A percentile compares a stretch with the other conserved stretches of the same genome.
Conservation (phyloP, 2,797 vertebrate genomes). For the Hapalemur alaotrensis region DNA sequence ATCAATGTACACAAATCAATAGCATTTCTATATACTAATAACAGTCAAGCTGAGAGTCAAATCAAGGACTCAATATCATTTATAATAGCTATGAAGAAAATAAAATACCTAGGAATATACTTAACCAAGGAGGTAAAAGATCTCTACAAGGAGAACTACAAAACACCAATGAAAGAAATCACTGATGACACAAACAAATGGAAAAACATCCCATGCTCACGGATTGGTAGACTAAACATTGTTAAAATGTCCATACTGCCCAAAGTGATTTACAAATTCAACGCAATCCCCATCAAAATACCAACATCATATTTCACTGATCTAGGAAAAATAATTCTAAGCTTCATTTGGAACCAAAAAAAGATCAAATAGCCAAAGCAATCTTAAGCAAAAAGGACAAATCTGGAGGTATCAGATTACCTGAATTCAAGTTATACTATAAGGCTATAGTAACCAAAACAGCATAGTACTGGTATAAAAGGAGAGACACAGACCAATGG, state of each 20-base stretch:
- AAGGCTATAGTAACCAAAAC: not conserved
- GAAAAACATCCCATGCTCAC: not conserved
- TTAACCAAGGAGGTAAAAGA: not conserved
- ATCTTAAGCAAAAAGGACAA: not conserved
- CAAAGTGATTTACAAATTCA: not conserved
- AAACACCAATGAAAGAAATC: not conserved
- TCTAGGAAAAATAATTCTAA: not conserved
- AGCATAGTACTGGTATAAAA: not conserved
- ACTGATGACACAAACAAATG: not conserved
- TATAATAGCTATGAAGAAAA: not conserved
- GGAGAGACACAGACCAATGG: not conserved
- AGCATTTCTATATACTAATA: not conserved
- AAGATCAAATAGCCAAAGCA: not conserved
- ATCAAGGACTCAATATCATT: not conserved
- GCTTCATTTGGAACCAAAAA: not conserved
- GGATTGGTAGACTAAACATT: not conserved
- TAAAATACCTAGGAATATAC: not conserved
- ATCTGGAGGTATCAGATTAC: not conserved
- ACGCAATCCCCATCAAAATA: not conserved
- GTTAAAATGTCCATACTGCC: not conserved
- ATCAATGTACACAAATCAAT: not conserved
- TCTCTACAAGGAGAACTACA: not conserved
- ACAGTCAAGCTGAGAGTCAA: not conserved
- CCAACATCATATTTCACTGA: not conserved
- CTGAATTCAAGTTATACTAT: not conserved